Evolutionary conservation across 2,888 invertebrate species (phyloP).

Genomic region (Acanthopleura granulata): DNA sequence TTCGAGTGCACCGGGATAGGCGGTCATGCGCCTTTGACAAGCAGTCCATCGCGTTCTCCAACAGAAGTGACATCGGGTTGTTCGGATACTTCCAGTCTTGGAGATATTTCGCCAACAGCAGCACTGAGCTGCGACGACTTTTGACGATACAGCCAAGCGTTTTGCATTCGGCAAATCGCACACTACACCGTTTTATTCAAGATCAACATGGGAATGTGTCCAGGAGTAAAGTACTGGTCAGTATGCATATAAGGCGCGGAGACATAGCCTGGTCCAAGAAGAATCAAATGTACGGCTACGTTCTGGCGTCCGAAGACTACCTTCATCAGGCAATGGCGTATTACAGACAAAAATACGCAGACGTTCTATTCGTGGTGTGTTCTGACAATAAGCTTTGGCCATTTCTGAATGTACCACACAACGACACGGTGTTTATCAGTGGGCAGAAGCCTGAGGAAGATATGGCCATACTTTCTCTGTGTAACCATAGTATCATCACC

Average conservation of each 20-base stretch:
- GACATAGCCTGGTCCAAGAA: background rate
- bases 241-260: constrained; percentile 7
- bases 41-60: background rate
- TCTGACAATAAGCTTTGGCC: background rate
- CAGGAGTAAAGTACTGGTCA: background rate
- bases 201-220: background rate
- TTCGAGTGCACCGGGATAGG: background rate
- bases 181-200: background rate
- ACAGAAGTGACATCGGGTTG: background rate
- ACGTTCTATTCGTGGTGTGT: constrained; percentile 15
- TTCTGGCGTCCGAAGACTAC: constrained; percentile 4
- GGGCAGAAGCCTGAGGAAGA: background rate
- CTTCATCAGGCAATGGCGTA: background rate
- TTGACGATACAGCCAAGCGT: background rate
- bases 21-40: background rate
- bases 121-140: background rate
- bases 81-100: constrained; percentile 12
- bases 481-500: constrained; percentile 18
- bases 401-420: background rate
- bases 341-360: background rate
- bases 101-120: constrained; percentile 11
- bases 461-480: constrained; percentile 15
- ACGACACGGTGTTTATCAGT: background rate
- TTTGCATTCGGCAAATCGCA: too few relatives aligned
- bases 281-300: background rate